Evolutionary conservation across 2,113 vertebrate species (phyloP), one percentile per base, ranked within the genome.

Genomic region (Recurvirostra avosetta): DNA sequence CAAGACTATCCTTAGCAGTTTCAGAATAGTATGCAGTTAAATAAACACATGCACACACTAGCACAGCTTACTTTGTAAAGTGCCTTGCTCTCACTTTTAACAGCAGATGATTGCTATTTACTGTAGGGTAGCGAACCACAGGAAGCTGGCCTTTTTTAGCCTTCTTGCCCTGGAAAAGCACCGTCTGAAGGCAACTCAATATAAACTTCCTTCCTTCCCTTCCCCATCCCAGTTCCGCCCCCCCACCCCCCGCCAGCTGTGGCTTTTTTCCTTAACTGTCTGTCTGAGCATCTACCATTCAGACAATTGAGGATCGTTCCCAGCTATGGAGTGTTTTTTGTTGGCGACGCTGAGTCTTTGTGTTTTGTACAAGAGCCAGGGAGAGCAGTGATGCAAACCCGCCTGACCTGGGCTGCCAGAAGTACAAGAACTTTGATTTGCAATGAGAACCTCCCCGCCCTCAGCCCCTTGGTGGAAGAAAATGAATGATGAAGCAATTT

Each of bases 21-120:
- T 97, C 92, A 94, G 97, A 97, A 97, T 96, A 97, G 89, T 8
- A 78, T 12, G 41, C 68, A 93, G 36, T 83, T 91, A 73, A 97
- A 96, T 56, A 77, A 73, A 96, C 77, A 97, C 36, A 70, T 23
- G 79, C 41, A 34, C 49, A 38, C n/a, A 58, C 16, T 38, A 75
- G 78, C 75, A 88, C 40, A 77, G 47, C 80, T 91, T 40, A 59
- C 49, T 89, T 97, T 72, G 53, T 58, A 16, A 79, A 86, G 91
- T 81, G 87, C 70, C 52, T 94, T 81, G 56, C 92, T 93, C 82
- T 95, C 84, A 40, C 86, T 96, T 96, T 83, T 74, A 80, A 94
- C 70, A 91, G 74, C 53, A 84, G 88, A 88, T 95, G 88, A 95
- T 96, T 96, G 75, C 80, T 97, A 15, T 97, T 97, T 97, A 95